These are phyloP conservation scores for Pelochelys cantorii DNA, from an alignment of 2,797 vertebrate species.

Conservation along the genomic window DNA sequence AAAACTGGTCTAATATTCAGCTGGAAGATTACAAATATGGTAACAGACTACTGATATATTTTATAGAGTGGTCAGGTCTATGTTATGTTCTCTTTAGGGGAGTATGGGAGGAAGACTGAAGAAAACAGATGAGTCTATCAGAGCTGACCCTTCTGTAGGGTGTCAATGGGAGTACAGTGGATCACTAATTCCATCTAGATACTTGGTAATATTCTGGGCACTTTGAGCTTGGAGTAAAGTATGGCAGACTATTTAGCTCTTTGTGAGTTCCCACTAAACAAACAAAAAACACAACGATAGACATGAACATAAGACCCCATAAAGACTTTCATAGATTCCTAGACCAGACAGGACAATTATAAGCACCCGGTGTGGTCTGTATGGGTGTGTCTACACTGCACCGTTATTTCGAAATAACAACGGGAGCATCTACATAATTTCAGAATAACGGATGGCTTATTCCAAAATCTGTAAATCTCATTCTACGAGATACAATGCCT, in stretches of 20 bases:
- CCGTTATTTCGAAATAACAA: too few species aligned
- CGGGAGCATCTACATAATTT: too few species aligned
- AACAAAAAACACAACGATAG: fast-evolving
- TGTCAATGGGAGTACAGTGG: not conserved
- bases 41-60: not conserved
- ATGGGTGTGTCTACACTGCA: too few species aligned
- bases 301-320: not conserved
- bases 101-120: not conserved
- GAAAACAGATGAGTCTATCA: not conserved
- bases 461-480: too few species aligned
- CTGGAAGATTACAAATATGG: not conserved
- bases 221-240: not conserved
- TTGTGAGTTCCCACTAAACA: fast-evolving
- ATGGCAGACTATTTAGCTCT: too few species aligned
- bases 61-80: fast-evolving
- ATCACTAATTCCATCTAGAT: too few species aligned
- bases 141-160: not conserved
- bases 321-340: not conserved
- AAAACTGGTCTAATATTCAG: not conserved
- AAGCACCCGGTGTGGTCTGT: too few species aligned
- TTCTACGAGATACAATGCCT: too few species aligned
- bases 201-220: not conserved
- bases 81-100: not conserved
- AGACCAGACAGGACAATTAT: too few species aligned
- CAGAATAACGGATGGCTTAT: too few species aligned